Conservation (phyloP, 2,797 vertebrate species). For the Rhabdophis nuchalis region DNA sequence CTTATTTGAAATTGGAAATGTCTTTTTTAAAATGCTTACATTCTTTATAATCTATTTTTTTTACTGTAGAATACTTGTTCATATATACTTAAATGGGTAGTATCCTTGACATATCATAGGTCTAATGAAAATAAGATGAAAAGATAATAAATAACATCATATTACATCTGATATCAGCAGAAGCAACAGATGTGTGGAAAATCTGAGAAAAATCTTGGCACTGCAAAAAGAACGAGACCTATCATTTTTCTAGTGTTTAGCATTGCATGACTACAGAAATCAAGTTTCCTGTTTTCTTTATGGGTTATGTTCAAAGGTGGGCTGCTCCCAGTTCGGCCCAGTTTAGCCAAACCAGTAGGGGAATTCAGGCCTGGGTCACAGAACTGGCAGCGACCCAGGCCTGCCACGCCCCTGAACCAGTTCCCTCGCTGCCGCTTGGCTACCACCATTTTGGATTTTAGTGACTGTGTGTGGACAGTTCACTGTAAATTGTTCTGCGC, state of each 20-base stretch:
- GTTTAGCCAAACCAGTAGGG: no score
- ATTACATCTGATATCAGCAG: slow-evolving; percentile 20
- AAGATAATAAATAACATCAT: slow-evolving; percentile 20
- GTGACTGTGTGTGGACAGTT: no score
- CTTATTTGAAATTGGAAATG: slow-evolving; percentile 8
- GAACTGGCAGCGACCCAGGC: no score
- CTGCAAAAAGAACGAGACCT: fast-evolving
- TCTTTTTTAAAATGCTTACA: neutral
- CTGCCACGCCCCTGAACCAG: no score
- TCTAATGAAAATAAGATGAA: slow-evolving; percentile 41
- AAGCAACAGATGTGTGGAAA: slow-evolving; percentile 22
- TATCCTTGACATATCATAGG: neutral
- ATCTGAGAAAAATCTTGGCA: neutral
- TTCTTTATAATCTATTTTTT: neutral
- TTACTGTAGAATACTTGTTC: neutral
- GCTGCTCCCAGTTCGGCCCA: no score
- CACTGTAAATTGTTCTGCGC: no score
- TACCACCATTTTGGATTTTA: no score
- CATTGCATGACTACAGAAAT: slow-evolving; percentile 15
- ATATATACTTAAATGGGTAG: slow-evolving; percentile 4
- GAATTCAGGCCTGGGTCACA: no score
- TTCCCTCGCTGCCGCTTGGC: no score
- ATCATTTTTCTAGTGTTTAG: neutral
- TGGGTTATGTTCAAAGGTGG: neutral
- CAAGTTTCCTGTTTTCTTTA: slow-evolving; percentile 6